Conservation (phyloP, 2,797 vertebrate species). For the Rhinichthys osculus region DNA sequence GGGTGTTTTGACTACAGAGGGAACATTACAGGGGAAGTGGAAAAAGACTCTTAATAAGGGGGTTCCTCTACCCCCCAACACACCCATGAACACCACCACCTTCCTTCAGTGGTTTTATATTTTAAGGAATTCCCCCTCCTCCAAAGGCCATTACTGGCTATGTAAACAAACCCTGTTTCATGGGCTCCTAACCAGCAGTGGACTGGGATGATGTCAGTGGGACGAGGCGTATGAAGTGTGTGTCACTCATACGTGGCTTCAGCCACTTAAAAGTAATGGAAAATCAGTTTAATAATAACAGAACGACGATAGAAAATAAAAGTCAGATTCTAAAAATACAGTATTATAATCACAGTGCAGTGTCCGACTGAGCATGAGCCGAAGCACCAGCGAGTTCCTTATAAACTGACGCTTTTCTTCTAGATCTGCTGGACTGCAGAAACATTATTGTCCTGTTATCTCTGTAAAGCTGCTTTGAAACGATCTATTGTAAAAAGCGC, state of each 20-base stretch:
- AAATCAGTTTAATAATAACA: neutral
- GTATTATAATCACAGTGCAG: neutral
- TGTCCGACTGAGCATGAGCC: neutral
- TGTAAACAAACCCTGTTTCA: conserved; percentile 65
- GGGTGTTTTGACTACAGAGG: conserved; percentile 73
- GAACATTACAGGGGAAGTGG: conserved; percentile 70
- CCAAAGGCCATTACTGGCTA: conserved; percentile 71
- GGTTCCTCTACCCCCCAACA: conserved; percentile 70
- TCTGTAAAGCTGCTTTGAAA: too few relatives aligned
- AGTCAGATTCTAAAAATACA: neutral
- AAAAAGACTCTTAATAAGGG: conserved; percentile 74
- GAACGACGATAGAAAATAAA: neutral
- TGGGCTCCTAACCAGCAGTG: conserved; percentile 56
- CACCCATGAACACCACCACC: conserved; percentile 64
- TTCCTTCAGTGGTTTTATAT: conserved; percentile 65
- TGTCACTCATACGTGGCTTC: conserved; percentile 21
- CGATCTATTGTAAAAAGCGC: too few relatives aligned
- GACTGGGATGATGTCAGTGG: conserved; percentile 71
- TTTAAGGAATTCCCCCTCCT: conserved; percentile 77
- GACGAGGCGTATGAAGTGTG: conserved; percentile 49
- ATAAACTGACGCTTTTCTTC: too few relatives aligned
- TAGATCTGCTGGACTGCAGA: too few relatives aligned
- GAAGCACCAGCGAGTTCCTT: neutral
- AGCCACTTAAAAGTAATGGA: conserved; percentile 9
- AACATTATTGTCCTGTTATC: too few relatives aligned